phyloP scores from a whole-genome alignment of 2,113 vertebrate species.

The Hippopotamus amphibius region DNA sequence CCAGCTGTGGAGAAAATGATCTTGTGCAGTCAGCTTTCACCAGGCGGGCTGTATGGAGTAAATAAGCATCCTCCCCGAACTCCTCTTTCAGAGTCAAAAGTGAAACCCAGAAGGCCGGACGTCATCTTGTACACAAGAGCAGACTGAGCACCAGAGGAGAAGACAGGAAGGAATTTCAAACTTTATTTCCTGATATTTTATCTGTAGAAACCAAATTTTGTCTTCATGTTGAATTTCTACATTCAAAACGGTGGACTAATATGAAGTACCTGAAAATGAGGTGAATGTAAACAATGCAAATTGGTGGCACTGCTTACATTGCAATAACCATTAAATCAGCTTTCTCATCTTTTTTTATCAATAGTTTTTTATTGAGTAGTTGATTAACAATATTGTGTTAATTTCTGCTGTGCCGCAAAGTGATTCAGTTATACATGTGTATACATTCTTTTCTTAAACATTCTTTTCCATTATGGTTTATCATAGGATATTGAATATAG shows the following conservation, averaged over 20 bases:
- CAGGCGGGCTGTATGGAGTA: slow-evolving; percentile 74
- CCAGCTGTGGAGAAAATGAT: slow-evolving; percentile 77
- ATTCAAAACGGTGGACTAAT: slow-evolving; percentile 71
- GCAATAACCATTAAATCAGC: slow-evolving; percentile 65
- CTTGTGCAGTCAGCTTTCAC: slow-evolving; percentile 70
- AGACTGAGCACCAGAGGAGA: not conserved
- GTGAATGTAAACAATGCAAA: slow-evolving; percentile 73
- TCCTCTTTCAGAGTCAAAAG: slow-evolving; percentile 56
- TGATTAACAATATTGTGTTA: not conserved
- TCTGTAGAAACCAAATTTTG: slow-evolving; percentile 51
- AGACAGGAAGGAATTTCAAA: slow-evolving; percentile 58
- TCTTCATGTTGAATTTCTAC: slow-evolving; percentile 44
- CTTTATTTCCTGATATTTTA: slow-evolving; percentile 60
- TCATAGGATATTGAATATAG: not conserved
- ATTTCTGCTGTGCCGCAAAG: not conserved
- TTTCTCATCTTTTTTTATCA: not conserved
- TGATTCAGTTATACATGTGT: not conserved
- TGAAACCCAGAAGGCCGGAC: slow-evolving; percentile 33
- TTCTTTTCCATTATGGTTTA: not conserved
- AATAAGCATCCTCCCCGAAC: slow-evolving; percentile 38
- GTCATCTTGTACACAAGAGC: slow-evolving; percentile 11
- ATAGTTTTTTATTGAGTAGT: not conserved
- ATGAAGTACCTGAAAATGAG: slow-evolving; percentile 73
- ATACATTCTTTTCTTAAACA: not conserved
- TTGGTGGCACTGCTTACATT: slow-evolving; percentile 27